These are phyloP conservation scores for Nematopogon swammerdamellus DNA, from an alignment of 2,888 invertebrate genomes.

Conservation along the genomic window DNA sequence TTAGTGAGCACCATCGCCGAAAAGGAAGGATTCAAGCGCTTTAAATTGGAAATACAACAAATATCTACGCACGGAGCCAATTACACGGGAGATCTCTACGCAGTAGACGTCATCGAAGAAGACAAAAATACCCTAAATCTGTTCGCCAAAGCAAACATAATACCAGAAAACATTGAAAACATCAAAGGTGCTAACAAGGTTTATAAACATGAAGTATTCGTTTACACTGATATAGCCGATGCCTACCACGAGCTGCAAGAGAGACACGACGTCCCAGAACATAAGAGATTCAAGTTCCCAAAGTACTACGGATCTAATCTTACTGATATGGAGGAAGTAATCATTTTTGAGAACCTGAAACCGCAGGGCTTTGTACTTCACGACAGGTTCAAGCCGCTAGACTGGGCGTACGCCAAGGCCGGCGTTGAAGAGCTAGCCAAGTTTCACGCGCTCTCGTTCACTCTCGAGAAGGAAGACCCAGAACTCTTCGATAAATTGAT, in stretches of 20 bases:
- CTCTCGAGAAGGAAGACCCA: slow-evolving; percentile 25
- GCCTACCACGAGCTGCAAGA: slow-evolving; percentile 17
- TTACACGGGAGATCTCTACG: background rate
- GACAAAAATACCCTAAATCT: background rate
- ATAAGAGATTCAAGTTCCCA: slow-evolving; percentile 18
- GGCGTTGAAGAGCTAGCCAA: slow-evolving; percentile 22
- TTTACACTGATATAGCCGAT: slow-evolving; percentile 15
- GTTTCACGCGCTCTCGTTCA: slow-evolving; percentile 34
- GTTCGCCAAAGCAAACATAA: background rate
- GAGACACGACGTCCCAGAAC: slow-evolving; percentile 15
- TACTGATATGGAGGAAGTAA: slow-evolving; percentile 18
- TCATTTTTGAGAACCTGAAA: slow-evolving; percentile 26
- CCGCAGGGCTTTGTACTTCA: slow-evolving; percentile 19
- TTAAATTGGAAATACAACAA: background rate
- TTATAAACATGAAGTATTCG: background rate
- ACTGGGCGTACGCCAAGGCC: slow-evolving; percentile 22
- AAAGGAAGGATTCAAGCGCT: background rate
- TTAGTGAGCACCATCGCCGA: background rate
- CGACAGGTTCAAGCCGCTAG: slow-evolving; percentile 19
- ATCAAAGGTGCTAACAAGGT: background rate
- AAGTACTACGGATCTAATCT: slow-evolving; percentile 20
- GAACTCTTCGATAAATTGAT: slow-evolving; percentile 13
- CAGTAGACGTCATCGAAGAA: background rate
- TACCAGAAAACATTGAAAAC: background rate
- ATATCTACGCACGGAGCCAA: background rate